Evolutionary conservation across 2,888 invertebrate genomes (phyloP).

Genomic region (Tipula vernalis): DNA sequence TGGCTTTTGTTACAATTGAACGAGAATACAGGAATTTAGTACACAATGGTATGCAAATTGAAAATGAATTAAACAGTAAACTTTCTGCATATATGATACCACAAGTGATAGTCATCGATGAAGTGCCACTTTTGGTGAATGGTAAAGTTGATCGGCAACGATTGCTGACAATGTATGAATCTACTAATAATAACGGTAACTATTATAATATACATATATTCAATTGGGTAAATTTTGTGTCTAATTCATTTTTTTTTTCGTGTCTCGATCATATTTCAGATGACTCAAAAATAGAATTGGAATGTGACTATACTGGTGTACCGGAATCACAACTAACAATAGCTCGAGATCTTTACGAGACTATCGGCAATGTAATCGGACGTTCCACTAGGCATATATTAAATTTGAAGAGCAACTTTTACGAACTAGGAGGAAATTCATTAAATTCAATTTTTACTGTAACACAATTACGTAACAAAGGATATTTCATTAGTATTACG

Average conservation of each 20-base stretch:
- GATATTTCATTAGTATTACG: conserved; percentile 68
- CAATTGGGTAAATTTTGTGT: no score
- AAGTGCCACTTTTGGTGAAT: conserved; percentile 69
- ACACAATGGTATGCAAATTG: conserved; percentile 44
- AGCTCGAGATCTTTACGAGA: conserved; percentile 59
- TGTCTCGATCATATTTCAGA: no score
- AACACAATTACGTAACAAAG: conserved; percentile 59
- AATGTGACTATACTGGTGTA: conserved; percentile 55
- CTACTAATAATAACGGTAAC: conserved; percentile 53
- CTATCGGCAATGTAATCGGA: conserved; percentile 58
- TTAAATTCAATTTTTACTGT: conserved; percentile 76
- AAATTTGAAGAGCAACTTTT: conserved; percentile 58
- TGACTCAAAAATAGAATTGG: conserved; percentile 43
- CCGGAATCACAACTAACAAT: conserved; percentile 43
- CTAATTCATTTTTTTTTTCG: not conserved
- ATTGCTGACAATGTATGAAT: conserved; percentile 60
- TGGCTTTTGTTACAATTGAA: conserved; percentile 51
- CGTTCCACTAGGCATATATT: conserved; percentile 49
- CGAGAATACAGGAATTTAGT: conserved; percentile 34
- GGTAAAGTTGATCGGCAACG: conserved; percentile 78
- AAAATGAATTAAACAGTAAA: conserved; percentile 46
- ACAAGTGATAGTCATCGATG: conserved; percentile 58
- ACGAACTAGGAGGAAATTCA: conserved; percentile 76
- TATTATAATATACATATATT: not conserved
- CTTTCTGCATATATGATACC: conserved; percentile 71